Conservation (phyloP, 1,140 invertebrate genomes). For the Chymomyza costata region DNA sequence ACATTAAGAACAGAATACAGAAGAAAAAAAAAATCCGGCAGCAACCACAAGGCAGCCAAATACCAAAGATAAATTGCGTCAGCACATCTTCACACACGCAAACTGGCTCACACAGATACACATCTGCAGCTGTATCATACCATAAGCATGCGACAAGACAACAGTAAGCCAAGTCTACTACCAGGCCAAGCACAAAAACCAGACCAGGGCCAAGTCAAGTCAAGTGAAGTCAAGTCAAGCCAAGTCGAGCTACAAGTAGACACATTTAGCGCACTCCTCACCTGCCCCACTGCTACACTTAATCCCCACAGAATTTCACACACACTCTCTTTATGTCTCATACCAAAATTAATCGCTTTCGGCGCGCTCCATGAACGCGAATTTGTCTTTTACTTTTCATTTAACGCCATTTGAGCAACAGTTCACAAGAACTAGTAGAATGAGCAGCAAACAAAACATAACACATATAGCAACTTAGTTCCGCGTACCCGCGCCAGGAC, state of each 20-base stretch:
- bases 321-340: conserved; percentile 3
- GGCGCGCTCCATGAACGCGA: conserved; percentile 39
- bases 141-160: no score
- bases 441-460: conserved; percentile 10
- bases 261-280: conserved; percentile 35
- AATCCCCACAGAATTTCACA: no score
- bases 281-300: background rate
- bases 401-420: conserved; percentile 54
- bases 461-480: no score
- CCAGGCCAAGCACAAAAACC: conserved; percentile 20
- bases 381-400: conserved; percentile 54
- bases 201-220: background rate
- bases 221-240: no score
- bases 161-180: no score
- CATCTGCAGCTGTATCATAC: conserved; percentile 21
- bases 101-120: no score
- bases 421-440: conserved; percentile 4
- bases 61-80: conserved; percentile 57
- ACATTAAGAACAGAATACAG: background rate
- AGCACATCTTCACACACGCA: conserved; percentile 6
- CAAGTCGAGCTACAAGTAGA: no score
- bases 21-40: conserved; percentile 17
- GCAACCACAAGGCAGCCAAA: conserved; percentile 37
- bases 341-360: conserved; percentile 51
- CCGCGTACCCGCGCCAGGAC: no score